Conservation (phyloP, 2,797 vertebrate species). For the Sciurus vulgaris region DNA sequence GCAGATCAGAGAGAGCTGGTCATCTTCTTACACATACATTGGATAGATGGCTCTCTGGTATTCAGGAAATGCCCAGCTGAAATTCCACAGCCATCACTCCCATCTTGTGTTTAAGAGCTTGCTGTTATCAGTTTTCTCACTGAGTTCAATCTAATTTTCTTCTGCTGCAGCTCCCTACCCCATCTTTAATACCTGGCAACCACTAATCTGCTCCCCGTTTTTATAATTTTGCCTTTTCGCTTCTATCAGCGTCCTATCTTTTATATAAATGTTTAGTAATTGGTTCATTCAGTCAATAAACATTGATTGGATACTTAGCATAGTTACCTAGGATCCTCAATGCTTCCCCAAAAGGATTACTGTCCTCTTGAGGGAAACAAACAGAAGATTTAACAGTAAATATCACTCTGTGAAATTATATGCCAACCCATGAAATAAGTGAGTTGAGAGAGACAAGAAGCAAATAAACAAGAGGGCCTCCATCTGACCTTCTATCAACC, state of each 20-base stretch:
- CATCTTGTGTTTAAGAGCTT: neutral
- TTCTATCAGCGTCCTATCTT: neutral
- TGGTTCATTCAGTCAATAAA: neutral
- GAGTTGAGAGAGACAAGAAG: slow-evolving; percentile 31
- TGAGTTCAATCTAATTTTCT: slow-evolving; percentile 42
- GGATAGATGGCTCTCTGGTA: neutral
- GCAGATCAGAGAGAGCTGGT: slow-evolving; percentile 1
- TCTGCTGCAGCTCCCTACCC: neutral
- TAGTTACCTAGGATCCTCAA: neutral
- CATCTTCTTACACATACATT: neutral
- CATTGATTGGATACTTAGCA: neutral
- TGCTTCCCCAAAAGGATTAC: neutral
- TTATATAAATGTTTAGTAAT: slow-evolving; percentile 39
- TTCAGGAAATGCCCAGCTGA: neutral
- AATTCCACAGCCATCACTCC: neutral
- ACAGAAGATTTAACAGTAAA: neutral
- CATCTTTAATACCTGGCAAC: too few species aligned
- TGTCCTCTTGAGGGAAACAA: slow-evolving; percentile 59
- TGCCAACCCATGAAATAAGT: neutral
- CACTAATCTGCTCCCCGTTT: too few species aligned
- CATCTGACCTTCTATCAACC: neutral
- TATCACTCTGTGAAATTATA: neutral
- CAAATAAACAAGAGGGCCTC: neutral
- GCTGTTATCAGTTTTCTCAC: neutral
- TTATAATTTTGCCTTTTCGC: too few species aligned